Conservation (phyloP, 2,797 vertebrate genomes). For the Carcharodon carcharias region DNA sequence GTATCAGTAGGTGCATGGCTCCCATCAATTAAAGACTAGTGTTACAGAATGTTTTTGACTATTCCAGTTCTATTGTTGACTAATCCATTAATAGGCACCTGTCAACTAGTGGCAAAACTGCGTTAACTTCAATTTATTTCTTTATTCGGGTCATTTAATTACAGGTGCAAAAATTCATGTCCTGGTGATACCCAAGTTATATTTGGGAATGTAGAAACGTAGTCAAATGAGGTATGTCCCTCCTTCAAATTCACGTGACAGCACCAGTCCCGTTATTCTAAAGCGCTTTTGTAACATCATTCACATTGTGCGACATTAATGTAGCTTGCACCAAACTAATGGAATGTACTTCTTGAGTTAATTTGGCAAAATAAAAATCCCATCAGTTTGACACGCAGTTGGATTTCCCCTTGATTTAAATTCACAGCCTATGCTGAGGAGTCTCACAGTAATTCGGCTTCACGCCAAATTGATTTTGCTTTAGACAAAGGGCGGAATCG, state of each 20-base stretch:
- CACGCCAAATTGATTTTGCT: background rate
- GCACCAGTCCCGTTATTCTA: background rate
- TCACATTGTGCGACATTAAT: background rate
- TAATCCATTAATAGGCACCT: background rate
- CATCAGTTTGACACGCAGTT: background rate
- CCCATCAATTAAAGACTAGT: background rate
- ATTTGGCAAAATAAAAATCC: background rate
- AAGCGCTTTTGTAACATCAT: background rate
- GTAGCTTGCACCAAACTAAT: background rate
- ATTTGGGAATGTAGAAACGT: background rate
- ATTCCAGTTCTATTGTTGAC: background rate
- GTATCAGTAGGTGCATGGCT: background rate
- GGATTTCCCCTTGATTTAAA: background rate
- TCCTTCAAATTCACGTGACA: background rate
- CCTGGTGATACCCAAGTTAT: background rate
- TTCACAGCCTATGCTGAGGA: background rate
- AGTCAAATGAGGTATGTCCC: background rate
- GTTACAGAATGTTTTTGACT: background rate
- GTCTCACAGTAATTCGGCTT: background rate
- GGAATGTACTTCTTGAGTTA: background rate
- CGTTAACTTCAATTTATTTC: slow-evolving; percentile 10
- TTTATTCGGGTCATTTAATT: background rate
- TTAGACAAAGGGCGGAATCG: background rate
- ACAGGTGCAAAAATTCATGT: background rate
- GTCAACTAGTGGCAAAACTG: background rate